Conservation (phyloP, 2,888 invertebrate genomes). For the Leptinotarsa peninsularis region DNA sequence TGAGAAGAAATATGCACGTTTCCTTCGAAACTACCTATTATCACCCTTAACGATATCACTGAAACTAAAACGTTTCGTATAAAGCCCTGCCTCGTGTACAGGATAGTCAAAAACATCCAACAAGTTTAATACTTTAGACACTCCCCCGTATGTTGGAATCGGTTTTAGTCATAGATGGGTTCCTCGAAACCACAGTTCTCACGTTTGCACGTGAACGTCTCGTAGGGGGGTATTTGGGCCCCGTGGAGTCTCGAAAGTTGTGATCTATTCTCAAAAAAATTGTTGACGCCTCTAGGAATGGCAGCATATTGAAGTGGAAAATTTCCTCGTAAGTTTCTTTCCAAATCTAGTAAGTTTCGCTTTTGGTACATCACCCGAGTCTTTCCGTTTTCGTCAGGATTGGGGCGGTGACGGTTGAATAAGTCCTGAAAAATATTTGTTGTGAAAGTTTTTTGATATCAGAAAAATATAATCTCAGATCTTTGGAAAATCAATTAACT, state of each 20-base stretch:
- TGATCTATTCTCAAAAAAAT: constrained; percentile 48
- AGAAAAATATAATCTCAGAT: too few species aligned
- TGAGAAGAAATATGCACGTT: not conserved
- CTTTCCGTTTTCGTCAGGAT: not conserved
- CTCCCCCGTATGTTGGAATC: not conserved
- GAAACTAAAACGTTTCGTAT: not conserved
- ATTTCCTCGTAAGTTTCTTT: constrained; percentile 29
- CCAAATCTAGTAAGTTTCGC: constrained; percentile 46
- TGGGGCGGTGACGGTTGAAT: not conserved
- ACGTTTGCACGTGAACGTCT: constrained; percentile 27
- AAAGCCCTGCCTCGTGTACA: constrained; percentile 2
- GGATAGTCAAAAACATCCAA: not conserved
- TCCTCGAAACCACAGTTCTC: constrained; percentile 40
- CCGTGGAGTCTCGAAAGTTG: constrained; percentile 45
- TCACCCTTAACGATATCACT: constrained; percentile 13
- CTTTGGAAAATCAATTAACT: too few species aligned
- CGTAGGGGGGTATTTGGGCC: constrained; percentile 37
- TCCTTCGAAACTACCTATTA: not conserved
- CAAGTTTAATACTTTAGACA: not conserved
- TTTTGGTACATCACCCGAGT: constrained; percentile 40
- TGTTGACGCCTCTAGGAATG: constrained; percentile 25
- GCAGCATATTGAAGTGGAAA: constrained; percentile 29
- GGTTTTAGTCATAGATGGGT: constrained; percentile 28
- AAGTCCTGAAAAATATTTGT: too few species aligned
- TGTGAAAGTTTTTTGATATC: too few species aligned